Percentiles rank a stretch among this genome's conserved stretches.
Conservation (phyloP, 2,888 invertebrate species). For the Tipula lateralis region DNA sequence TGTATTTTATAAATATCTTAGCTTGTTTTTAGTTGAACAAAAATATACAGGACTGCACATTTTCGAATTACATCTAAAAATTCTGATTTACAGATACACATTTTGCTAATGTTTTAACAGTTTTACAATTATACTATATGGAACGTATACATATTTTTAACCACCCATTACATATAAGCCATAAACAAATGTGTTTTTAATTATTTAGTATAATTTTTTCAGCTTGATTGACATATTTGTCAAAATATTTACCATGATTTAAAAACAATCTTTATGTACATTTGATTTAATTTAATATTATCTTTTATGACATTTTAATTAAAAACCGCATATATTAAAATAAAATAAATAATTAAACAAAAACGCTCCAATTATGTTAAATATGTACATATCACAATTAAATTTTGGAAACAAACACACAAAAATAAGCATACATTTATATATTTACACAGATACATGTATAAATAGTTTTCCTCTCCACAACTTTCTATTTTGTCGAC, state of each 20-base stretch:
- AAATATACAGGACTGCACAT: too few species aligned
- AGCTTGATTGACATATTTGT: neutral
- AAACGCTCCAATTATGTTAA: neutral
- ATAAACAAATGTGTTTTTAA: neutral
- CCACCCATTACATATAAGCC: too few species aligned
- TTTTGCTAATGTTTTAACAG: too few species aligned
- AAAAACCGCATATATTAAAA: neutral
- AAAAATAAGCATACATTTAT: neutral
- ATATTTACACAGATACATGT: neutral
- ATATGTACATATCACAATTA: neutral
- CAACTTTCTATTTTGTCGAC: neutral
- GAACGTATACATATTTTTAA: too few species aligned
- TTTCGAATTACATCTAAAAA: too few species aligned
- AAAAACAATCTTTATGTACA: neutral
- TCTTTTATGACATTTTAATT: neutral
- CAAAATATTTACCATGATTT: neutral
- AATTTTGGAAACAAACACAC: neutral
- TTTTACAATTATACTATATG: too few species aligned
- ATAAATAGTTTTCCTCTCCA: neutral
- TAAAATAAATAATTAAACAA: neutral
- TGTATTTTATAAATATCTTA: too few species aligned
- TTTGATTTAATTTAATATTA: neutral
- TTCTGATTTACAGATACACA: too few species aligned
- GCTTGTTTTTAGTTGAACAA: too few species aligned
- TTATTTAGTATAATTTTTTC: neutral